Percentiles rank a stretch among this genome's conserved stretches.
These are phyloP conservation scores for Chymomyza fuscimana DNA, from an alignment of 2,888 invertebrate genomes.

Conservation along the genomic window DNA sequence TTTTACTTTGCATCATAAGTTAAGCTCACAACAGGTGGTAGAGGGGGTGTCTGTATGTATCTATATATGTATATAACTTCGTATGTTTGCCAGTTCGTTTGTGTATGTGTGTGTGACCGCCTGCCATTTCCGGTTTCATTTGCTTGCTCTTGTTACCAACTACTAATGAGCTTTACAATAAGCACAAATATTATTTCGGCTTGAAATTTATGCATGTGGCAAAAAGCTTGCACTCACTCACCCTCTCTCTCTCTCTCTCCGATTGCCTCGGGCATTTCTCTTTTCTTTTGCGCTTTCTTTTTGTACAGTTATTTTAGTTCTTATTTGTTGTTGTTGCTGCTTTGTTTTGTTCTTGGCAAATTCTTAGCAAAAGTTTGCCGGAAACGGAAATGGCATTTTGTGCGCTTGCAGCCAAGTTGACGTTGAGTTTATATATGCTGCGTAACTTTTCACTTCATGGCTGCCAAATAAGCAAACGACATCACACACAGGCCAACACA, in stretches of 20 bases:
- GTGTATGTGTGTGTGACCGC: conserved; percentile 23
- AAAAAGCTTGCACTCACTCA: neutral
- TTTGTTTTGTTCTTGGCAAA: conserved; percentile 39
- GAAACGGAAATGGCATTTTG: conserved; percentile 74
- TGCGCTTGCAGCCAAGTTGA: conserved; percentile 1
- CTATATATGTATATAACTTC: conserved; percentile 31
- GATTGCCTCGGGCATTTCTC: neutral
- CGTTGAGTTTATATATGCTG: conserved; percentile 5
- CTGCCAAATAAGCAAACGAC: conserved; percentile 23
- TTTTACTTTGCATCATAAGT: conserved; percentile 57
- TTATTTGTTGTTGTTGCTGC: conserved; percentile 46
- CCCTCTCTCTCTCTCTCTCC: neutral
- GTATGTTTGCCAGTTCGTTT: conserved; percentile 32
- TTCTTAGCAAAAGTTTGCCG: conserved; percentile 57
- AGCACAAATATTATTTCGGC: conserved; percentile 68
- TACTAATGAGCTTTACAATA: conserved; percentile 69
- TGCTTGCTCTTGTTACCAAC: conserved; percentile 55
- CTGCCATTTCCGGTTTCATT: conserved; percentile 2
- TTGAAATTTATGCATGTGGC: conserved; percentile 59
- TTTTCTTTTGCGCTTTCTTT: neutral
- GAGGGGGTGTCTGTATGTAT: conserved; percentile 16
- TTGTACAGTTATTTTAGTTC: conserved; percentile 6
- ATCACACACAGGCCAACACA: conserved; percentile 43
- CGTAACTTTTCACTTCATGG: conserved; percentile 68
- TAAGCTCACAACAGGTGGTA: conserved; percentile 56